Percentiles rank a stretch among this genome's conserved stretches.
phyloP scores from a whole-genome alignment of 2,797 vertebrate species.

The Rhyacichthys aspro region DNA sequence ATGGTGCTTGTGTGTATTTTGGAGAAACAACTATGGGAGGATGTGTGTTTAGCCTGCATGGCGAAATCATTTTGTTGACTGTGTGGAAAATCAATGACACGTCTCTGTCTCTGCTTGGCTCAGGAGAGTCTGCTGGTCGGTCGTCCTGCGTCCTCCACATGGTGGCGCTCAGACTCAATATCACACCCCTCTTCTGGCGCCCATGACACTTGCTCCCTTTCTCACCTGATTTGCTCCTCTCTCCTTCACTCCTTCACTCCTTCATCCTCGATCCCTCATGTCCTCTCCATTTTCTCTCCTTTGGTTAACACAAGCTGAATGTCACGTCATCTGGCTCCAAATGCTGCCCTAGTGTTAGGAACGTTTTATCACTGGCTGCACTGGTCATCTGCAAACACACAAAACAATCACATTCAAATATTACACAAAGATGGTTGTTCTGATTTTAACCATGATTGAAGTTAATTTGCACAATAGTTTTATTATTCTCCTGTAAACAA shows the following conservation, averaged over 20 bases:
- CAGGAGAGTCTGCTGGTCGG: constrained; percentile 24
- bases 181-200: constrained; percentile 12
- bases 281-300: constrained; percentile 53
- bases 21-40: constrained; percentile 56
- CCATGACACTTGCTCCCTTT: constrained; percentile 49
- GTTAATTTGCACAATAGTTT: constrained; percentile 23
- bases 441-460: constrained; percentile 30
- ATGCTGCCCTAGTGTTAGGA: constrained; percentile 46
- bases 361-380: constrained; percentile 50
- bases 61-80: constrained; percentile 72
- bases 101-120: constrained; percentile 39
- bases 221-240: constrained; percentile 63
- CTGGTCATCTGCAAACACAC: constrained; percentile 10
- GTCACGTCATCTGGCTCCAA: constrained; percentile 76
- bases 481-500: too few relatives aligned
- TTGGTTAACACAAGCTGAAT: constrained; percentile 72
- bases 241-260: constrained; percentile 28
- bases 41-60: constrained; percentile 65
- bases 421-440: constrained; percentile 24
- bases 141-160: constrained; percentile 56
- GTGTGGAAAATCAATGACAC: constrained; percentile 71
- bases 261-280: constrained; percentile 44
- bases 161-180: constrained; percentile 76
- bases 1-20: constrained; percentile 49
- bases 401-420: neutral